Conservation (phyloP, 2,888 invertebrate genomes). For the Acanthopleura granulata region DNA sequence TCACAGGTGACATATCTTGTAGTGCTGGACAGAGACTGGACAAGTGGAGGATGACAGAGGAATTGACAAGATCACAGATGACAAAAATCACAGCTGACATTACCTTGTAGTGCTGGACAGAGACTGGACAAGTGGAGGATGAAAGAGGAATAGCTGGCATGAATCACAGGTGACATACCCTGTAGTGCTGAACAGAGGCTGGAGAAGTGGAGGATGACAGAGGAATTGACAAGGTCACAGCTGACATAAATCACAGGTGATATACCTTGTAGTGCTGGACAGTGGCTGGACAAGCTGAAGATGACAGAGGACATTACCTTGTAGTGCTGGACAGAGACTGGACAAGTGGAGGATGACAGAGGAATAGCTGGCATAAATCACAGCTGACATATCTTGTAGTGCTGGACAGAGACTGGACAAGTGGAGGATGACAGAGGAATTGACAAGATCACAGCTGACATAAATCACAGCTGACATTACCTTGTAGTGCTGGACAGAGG, state of each 20-base stretch:
- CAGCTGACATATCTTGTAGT: constrained; percentile 84
- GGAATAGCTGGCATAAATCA: constrained; percentile 81
- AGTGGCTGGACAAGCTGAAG: constrained; percentile 77
- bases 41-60: constrained; percentile 77
- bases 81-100: constrained; percentile 85
- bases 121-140: constrained; percentile 77
- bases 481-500: constrained; percentile 78
- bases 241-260: too few species aligned
- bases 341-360: constrained; percentile 78
- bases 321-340: constrained; percentile 78
- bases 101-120: constrained; percentile 79
- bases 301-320: constrained; percentile 78
- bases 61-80: constrained; percentile 83
- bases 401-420: constrained; percentile 78
- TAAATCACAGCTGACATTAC: too few species aligned
- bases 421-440: constrained; percentile 77
- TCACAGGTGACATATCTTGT: too few species aligned
- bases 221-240: constrained; percentile 82
- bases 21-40: constrained; percentile 78
- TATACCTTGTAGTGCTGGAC: constrained; percentile 79
- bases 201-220: constrained; percentile 78
- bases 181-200: constrained; percentile 78
- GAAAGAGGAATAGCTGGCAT: constrained; percentile 79
- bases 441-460: constrained; percentile 85
- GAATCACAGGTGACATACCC: constrained; percentile 84